Conservation (phyloP, 2,113 vertebrate genomes). For the Scomber scombrus region DNA sequence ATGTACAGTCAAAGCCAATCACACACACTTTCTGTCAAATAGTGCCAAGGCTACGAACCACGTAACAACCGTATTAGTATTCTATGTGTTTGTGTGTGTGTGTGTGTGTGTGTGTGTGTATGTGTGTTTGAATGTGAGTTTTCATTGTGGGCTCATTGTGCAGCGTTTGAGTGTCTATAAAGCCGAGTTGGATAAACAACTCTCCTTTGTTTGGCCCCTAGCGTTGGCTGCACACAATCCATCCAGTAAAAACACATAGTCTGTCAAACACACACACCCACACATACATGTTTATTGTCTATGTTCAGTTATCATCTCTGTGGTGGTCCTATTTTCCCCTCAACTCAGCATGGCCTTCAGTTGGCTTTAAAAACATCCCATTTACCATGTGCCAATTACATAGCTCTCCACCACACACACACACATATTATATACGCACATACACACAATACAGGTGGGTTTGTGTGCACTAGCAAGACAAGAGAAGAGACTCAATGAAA, state of each 20-base stretch:
- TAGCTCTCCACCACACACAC: neutral
- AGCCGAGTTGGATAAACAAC: slow-evolving; percentile 70
- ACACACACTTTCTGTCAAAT: slow-evolving; percentile 50
- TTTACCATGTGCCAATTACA: slow-evolving; percentile 45
- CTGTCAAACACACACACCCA: slow-evolving; percentile 10
- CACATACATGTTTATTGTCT: slow-evolving; percentile 11
- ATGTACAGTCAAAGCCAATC: slow-evolving; percentile 52
- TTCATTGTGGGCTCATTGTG: slow-evolving; percentile 51
- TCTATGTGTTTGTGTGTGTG: slow-evolving; percentile 7
- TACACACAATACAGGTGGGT: slow-evolving; percentile 13
- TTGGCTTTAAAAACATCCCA: slow-evolving; percentile 51
- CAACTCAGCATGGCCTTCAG: slow-evolving; percentile 50
- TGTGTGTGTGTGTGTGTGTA: slow-evolving; percentile 2
- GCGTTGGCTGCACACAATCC: slow-evolving; percentile 50
- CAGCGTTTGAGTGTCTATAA: slow-evolving; percentile 52
- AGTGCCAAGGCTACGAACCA: slow-evolving; percentile 40
- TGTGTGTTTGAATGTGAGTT: slow-evolving; percentile 20
- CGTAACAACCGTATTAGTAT: slow-evolving; percentile 12
- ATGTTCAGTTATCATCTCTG: slow-evolving; percentile 54
- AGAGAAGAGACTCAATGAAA: neutral
- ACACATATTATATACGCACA: neutral
- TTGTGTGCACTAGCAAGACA: slow-evolving; percentile 36
- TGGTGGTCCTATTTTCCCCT: slow-evolving; percentile 60
- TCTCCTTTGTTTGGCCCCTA: slow-evolving; percentile 63
- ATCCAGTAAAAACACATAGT: slow-evolving; percentile 44